Percentiles rank a stretch among this genome's conserved stretches.
These are phyloP conservation scores for Acrossocheilus fasciatus DNA, from an alignment of 2,797 vertebrate species.

Conservation along the genomic window DNA sequence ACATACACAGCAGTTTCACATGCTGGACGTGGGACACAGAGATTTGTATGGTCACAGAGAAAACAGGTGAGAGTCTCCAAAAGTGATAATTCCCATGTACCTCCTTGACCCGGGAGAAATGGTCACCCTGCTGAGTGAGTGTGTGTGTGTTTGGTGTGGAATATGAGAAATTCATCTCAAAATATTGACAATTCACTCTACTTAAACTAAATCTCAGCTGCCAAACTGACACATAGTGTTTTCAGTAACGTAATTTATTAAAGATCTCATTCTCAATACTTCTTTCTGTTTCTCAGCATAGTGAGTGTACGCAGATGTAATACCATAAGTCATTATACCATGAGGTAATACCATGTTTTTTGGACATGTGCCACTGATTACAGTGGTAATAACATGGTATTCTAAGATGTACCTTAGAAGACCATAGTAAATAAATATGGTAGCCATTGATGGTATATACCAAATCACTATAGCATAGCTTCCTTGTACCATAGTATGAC, in stretches of 20 bases:
- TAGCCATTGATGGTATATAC: not conserved
- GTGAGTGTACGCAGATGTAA: not conserved
- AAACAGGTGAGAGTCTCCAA: conserved; percentile 43
- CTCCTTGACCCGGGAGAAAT: conserved; percentile 25
- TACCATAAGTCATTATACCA: not conserved
- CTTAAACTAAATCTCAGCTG: conserved; percentile 1
- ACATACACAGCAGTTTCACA: conserved; percentile 34
- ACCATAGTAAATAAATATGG: not conserved
- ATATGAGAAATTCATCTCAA: conserved; percentile 24
- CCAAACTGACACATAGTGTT: not conserved
- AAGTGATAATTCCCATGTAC: conserved; percentile 46
- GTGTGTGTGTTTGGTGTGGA: conserved; percentile 21
- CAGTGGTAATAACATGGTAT: not conserved
- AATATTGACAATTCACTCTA: not conserved
- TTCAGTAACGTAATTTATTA: conserved; percentile 1
- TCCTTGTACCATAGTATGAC: not conserved
- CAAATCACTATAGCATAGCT: not conserved
- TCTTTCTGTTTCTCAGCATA: not conserved
- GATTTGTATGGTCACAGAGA: conserved; percentile 41
- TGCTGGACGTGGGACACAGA: conserved; percentile 40
- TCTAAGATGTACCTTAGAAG: not conserved
- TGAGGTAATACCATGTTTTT: not conserved
- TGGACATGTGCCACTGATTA: not conserved
- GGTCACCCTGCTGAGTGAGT: not conserved
- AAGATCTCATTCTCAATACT: not conserved